These are phyloP conservation scores for Melanophora roralis DNA, from an alignment of 2,888 invertebrate genomes.

Conservation along the genomic window DNA sequence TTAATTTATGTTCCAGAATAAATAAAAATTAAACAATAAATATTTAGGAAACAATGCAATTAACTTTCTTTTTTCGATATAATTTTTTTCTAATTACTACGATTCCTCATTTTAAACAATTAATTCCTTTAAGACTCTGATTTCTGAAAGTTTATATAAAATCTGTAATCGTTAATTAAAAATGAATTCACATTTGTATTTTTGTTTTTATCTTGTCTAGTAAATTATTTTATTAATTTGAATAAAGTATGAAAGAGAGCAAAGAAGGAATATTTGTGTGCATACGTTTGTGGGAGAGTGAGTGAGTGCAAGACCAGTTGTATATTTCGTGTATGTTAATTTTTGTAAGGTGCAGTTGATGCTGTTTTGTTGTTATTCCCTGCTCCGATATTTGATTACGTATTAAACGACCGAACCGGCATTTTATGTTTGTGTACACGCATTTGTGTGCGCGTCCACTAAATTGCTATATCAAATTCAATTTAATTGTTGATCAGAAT, in stretches of 20 bases:
- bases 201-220: not conserved
- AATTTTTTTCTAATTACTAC: too few species aligned
- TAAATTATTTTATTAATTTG: conserved; percentile 9
- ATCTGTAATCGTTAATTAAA: not conserved
- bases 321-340: not conserved
- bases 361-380: conserved; percentile 24
- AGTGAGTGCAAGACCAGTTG: not conserved
- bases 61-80: too few species aligned
- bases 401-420: conserved; percentile 18
- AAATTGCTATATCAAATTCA: conserved; percentile 2
- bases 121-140: not conserved
- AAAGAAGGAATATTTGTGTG: not conserved
- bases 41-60: too few species aligned
- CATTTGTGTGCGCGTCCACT: not conserved
- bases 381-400: conserved; percentile 39
- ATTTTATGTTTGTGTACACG: not conserved
- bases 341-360: conserved; percentile 41
- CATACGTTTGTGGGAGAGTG: not conserved
- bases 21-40: too few species aligned
- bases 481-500: conserved; percentile 31
- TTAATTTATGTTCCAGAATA: too few species aligned
- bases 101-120: not conserved
- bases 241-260: not conserved
- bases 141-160: not conserved
- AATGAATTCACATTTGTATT: not conserved